Conservation (phyloP, 1,140 invertebrate species). For the Drosophila ogumai region DNA sequence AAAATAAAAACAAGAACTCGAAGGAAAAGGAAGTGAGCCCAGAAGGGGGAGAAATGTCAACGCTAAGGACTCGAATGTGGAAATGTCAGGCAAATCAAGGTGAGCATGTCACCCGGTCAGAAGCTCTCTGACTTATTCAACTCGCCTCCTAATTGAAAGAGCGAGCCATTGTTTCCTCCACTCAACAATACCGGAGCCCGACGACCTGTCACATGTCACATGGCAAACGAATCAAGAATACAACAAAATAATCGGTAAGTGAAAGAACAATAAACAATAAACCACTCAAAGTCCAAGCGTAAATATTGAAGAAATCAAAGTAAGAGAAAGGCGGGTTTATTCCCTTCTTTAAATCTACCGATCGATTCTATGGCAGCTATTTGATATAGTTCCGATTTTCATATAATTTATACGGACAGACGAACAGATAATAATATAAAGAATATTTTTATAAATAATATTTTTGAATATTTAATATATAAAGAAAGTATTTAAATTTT, state of each 20-base stretch:
- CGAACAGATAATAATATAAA: no score
- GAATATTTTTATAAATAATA: no score
- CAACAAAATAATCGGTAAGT: background rate
- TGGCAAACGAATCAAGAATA: constrained; percentile 24
- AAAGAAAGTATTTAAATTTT: no score
- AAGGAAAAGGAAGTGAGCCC: constrained; percentile 10
- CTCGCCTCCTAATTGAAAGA: constrained; percentile 42
- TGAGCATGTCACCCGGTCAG: constrained; percentile 60
- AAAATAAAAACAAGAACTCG: constrained; percentile 28
- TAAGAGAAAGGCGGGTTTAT: background rate
- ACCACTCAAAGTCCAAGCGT: constrained; percentile 4
- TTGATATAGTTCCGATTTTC: no score
- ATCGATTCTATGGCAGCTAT: no score
- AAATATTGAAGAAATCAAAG: background rate
- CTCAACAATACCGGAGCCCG: constrained; percentile 57
- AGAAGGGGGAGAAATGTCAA: constrained; percentile 39
- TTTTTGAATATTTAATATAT: no score
- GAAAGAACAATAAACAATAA: constrained; percentile 27
- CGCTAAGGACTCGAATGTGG: constrained; percentile 51
- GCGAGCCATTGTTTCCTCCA: constrained; percentile 49
- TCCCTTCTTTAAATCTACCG: no score
- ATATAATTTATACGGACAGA: no score
- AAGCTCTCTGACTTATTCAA: constrained; percentile 48
- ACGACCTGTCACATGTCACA: constrained; percentile 77
- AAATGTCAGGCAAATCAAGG: constrained; percentile 65